phyloP scores from a whole-genome alignment of 2,888 invertebrate species.

The Gasteruption jaculator region DNA sequence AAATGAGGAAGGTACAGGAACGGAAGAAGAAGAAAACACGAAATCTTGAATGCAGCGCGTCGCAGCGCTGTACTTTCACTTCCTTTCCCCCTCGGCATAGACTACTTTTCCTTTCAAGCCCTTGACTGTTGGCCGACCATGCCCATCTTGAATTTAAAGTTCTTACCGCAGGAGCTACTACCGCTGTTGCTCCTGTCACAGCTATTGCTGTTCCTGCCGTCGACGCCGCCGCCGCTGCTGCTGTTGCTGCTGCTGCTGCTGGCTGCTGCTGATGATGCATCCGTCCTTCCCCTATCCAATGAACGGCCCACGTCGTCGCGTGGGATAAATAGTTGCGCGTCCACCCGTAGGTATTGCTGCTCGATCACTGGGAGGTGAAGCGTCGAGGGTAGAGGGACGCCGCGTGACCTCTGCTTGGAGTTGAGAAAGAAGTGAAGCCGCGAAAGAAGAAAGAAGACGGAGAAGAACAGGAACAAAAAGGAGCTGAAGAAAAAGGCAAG shows the following conservation, averaged over 20 bases:
- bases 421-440: conserved; percentile 15
- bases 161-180: too few species aligned
- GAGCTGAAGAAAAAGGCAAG: conserved; percentile 15
- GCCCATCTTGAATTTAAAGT: conserved; percentile 39
- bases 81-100: conserved; percentile 46
- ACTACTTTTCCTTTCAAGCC: conserved; percentile 45
- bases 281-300: conserved; percentile 16
- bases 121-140: conserved; percentile 34
- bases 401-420: conserved; percentile 26
- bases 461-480: conserved; percentile 20
- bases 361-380: conserved; percentile 23
- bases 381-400: conserved; percentile 24
- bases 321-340: conserved; percentile 31
- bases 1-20: conserved; percentile 17
- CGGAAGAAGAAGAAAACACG: conserved; percentile 22
- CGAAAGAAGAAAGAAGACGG: conserved; percentile 16
- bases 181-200: too few species aligned
- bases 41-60: conserved; percentile 41
- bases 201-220: too few species aligned
- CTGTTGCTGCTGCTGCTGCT: too few species aligned
- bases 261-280: too few species aligned
- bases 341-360: conserved; percentile 24
- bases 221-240: too few species aligned
- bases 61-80: conserved; percentile 46
- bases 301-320: conserved; percentile 20